Conservation (phyloP, 2,113 vertebrate genomes). For the Ceyx margarethae region DNA sequence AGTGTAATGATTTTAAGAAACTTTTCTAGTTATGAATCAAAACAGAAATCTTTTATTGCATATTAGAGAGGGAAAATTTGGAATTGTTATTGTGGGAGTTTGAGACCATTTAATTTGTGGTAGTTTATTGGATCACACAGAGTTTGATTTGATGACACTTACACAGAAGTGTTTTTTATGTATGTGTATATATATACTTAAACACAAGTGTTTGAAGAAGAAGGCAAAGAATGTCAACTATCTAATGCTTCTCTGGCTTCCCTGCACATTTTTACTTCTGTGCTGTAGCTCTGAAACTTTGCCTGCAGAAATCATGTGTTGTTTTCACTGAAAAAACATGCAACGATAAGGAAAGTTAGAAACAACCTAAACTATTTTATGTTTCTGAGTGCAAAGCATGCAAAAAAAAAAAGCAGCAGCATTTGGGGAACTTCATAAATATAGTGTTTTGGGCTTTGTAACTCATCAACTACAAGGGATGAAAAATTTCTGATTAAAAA, state of each 20-base stretch:
- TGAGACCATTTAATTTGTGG: neutral
- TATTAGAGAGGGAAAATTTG: neutral
- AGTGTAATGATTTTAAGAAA: neutral
- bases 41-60: neutral
- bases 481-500: neutral
- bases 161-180: too few relatives aligned
- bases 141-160: neutral
- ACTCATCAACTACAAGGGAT: neutral
- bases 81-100: neutral
- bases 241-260: neutral
- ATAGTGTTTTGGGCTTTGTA: neutral
- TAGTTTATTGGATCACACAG: neutral
- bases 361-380: neutral
- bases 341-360: neutral
- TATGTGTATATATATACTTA: too few relatives aligned
- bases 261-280: neutral
- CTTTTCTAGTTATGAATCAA: neutral
- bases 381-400: neutral
- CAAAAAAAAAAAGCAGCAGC: neutral
- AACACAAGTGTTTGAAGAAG: neutral
- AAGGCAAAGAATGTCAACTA: neutral
- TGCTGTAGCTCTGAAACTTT: neutral
- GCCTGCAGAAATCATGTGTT: neutral
- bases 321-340: neutral
- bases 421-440: neutral